Base-by-base conservation (phyloP, 2,888 invertebrate species). In the Apamea anceps region DNA sequence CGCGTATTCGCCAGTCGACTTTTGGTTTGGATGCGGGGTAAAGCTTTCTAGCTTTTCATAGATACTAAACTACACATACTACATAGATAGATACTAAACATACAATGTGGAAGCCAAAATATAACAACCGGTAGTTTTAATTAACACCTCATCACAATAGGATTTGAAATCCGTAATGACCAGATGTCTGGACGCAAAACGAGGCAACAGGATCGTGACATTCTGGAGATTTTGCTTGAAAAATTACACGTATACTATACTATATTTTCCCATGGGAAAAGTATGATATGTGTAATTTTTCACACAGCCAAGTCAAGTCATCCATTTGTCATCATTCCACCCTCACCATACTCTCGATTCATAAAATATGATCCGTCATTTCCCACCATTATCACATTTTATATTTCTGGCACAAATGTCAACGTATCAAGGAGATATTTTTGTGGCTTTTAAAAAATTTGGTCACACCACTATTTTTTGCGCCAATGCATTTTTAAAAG, bases 401-500 rank as follows among this genome's bases (percentile, higher is more conserved):
- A 79, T 77, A 87, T 77, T 68, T 42, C 75, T 60, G 13, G 48
- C 42, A 70, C 70, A 72, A 77, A 77, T 77, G 71, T 85, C 77
- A 79, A 70, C 48, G 77, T 42, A 77, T 80, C 79, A 83, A 60
- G 54, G 78, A 51, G 79, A 85, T 79, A 82, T 72, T 78, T 86
- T 82, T 73, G 62, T 21, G 48, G 81, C 78, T 84, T 87, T 85
- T 62, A 84, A 78, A 88, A 89, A 85, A 78, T 76, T 79, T 84
- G 70, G 73, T 45, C 67, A n/a, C 75, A 12, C 7, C 54, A 60
- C 77, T 48, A 75, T 80, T 81, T 89, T 89, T 88, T 75, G 60
- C 57, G 54, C 65, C 71, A 51, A 79, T 89, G 81, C 77, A 86
- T 89, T 87, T 87, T 86, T 80, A 82, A 88, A 88, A 82, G n/a